phyloP scores from a whole-genome alignment of 2,113 vertebrate genomes.

The Hemicordylus capensis region DNA sequence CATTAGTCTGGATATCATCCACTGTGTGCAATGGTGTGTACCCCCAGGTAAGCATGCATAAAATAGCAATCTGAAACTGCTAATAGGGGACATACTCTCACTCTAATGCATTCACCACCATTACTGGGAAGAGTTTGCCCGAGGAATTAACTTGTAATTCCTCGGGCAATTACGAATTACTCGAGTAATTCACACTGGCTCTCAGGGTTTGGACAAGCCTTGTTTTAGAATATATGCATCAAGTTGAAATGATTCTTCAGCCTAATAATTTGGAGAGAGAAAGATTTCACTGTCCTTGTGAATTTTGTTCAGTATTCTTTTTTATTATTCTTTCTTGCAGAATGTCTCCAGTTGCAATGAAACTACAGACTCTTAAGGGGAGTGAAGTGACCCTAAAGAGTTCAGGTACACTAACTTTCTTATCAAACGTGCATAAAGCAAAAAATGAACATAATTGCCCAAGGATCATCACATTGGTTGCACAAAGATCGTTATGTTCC shows the following conservation, averaged over 20 bases:
- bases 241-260: no score
- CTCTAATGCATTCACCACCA: rapidly evolving
- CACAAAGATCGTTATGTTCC: background rate
- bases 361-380: slow-evolving; percentile 1
- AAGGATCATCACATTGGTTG: background rate
- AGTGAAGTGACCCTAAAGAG: slow-evolving; percentile 38
- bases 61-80: background rate
- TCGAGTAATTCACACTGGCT: background rate
- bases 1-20: no score
- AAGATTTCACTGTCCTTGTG: background rate
- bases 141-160: background rate
- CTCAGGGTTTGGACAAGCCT: no score
- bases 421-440: background rate
- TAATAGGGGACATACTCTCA: background rate
- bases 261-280: background rate
- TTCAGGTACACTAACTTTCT: slow-evolving; percentile 36
- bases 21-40: no score
- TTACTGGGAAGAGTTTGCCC: background rate
- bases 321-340: background rate
- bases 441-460: background rate
- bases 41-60: background rate
- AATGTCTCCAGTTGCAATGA: background rate
- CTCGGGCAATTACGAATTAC: no score
- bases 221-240: background rate
- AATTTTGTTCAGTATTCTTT: background rate